phyloP scores from a whole-genome alignment of 2,113 vertebrate species.

The Pardalotus punctatus region DNA sequence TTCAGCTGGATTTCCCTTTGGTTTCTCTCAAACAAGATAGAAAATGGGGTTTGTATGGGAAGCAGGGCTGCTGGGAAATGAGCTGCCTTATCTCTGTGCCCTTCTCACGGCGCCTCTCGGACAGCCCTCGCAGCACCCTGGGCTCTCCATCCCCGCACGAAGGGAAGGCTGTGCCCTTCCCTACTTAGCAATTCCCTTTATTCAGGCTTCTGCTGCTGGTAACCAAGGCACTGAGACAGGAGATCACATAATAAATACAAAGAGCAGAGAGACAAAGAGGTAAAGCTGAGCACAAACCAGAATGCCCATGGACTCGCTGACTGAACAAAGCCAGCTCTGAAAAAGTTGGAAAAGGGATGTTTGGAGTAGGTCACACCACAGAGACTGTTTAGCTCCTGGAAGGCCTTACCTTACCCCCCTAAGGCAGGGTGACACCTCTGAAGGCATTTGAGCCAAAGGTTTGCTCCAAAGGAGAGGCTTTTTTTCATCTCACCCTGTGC shows the following conservation, averaged over 20 bases:
- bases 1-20: neutral
- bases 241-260: neutral
- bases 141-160: neutral
- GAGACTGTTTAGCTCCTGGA: neutral
- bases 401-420: neutral
- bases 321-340: neutral
- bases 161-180: neutral
- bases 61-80: neutral
- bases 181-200: neutral
- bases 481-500: neutral
- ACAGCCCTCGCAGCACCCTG: rapidly evolving
- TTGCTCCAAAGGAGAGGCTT: neutral
- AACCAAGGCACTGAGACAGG: neutral
- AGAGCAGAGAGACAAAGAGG: neutral
- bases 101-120: neutral
- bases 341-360: neutral
- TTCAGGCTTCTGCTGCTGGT: neutral
- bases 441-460: neutral
- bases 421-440: neutral
- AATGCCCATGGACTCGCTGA: neutral
- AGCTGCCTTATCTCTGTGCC: neutral
- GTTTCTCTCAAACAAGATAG: neutral
- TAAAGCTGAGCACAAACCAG: neutral
- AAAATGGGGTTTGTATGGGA: neutral
- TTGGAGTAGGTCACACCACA: neutral